These are phyloP conservation scores for Drosophila anomelani DNA, from an alignment of 2,888 invertebrate genomes.

Conservation along the genomic window DNA sequence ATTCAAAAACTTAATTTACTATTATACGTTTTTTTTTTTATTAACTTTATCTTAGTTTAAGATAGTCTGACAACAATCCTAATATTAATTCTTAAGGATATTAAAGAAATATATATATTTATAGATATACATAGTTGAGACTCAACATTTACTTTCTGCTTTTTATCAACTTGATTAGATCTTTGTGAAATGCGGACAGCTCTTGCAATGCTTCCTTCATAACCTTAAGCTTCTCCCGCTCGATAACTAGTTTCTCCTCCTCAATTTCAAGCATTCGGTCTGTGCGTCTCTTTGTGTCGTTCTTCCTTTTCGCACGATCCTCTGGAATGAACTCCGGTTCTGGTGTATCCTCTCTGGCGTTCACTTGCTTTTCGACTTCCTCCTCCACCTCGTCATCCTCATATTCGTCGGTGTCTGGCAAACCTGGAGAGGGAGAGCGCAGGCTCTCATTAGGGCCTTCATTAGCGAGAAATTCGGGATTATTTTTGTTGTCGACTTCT, in stretches of 20 bases:
- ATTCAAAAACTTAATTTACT: neutral
- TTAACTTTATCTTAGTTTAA: neutral
- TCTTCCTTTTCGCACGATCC: neutral
- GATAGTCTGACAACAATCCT: neutral
- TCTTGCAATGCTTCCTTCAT: constrained; percentile 53
- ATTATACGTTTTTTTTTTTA: neutral
- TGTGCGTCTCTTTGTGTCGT: neutral
- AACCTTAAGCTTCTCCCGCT: constrained; percentile 54
- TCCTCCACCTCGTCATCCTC: neutral
- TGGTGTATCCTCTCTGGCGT: neutral
- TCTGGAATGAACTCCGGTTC: neutral
- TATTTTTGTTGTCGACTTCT: neutral
- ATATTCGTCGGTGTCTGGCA: constrained; percentile 2
- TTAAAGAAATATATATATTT: too few species aligned
- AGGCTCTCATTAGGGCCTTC: neutral
- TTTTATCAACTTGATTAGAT: constrained; percentile 7
- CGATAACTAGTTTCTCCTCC: constrained; percentile 56
- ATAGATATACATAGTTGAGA: neutral
- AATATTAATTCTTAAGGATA: neutral
- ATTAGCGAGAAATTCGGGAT: neutral
- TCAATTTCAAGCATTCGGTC: constrained; percentile 53
- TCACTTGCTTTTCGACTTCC: constrained; percentile 6
- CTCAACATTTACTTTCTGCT: constrained; percentile 4
- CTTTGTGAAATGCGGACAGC: constrained; percentile 14
- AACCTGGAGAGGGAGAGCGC: neutral